Evolutionary conservation across 2,888 invertebrate species (phyloP).

Genomic region (Drosophila mayaguana): DNA sequence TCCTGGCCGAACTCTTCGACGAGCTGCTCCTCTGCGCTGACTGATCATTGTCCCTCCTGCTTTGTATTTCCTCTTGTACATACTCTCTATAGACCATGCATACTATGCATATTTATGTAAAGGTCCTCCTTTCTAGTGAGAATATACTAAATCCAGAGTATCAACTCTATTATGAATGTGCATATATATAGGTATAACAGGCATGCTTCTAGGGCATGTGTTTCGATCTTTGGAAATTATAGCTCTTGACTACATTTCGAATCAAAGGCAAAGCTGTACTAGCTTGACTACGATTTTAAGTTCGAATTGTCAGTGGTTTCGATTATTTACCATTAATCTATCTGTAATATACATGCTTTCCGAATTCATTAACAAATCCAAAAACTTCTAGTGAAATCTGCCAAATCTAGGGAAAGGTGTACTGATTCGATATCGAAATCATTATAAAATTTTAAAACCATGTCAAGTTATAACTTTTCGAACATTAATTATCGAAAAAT

Average conservation of each 20-base stretch:
- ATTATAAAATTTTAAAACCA: too few relatives aligned
- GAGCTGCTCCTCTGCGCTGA: constrained; percentile 2
- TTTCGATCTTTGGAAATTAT: background rate
- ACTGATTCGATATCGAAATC: too few relatives aligned
- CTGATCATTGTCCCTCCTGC: background rate
- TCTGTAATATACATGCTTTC: too few relatives aligned
- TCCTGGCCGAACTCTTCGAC: constrained; percentile 15
- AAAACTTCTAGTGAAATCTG: too few relatives aligned
- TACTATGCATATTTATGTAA: background rate
- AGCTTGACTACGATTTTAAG: too few relatives aligned
- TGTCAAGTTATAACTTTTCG: background rate
- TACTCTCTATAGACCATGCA: too few relatives aligned
- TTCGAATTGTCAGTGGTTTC: too few relatives aligned
- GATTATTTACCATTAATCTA: too few relatives aligned
- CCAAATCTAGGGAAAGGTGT: too few relatives aligned
- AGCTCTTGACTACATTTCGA: background rate
- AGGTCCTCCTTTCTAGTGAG: background rate
- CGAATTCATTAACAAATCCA: too few relatives aligned
- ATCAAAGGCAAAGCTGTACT: background rate
- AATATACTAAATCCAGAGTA: constrained; percentile 1
- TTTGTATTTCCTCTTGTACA: background rate
- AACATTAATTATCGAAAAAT: too few relatives aligned
- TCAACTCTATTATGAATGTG: background rate
- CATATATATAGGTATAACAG: background rate
- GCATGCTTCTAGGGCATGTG: background rate